Conservation (phyloP, 2,113 vertebrate genomes). For the Marmota monax region DNA sequence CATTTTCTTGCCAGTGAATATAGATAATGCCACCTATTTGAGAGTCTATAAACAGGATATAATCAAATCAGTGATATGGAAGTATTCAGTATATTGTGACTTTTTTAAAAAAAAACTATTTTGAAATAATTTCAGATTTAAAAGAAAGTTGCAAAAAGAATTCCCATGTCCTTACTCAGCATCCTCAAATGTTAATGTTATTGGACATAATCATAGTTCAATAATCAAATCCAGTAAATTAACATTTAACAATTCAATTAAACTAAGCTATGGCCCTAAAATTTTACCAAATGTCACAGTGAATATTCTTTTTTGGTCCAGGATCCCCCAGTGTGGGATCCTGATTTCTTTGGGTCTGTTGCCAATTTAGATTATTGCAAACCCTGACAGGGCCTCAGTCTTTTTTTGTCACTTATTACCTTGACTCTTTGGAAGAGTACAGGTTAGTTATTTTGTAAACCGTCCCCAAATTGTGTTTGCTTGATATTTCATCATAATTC, state of each 20-base stretch:
- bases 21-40: neutral
- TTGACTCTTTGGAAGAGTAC: neutral
- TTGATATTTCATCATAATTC: neutral
- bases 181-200: neutral
- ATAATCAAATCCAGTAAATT: neutral
- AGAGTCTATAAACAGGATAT: neutral
- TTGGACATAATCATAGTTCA: neutral
- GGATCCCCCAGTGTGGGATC: neutral
- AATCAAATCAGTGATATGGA: neutral
- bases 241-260: neutral
- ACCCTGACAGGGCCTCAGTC: neutral
- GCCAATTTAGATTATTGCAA: neutral
- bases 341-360: neutral
- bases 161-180: neutral
- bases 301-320: neutral
- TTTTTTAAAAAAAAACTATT: neutral
- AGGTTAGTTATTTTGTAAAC: neutral
- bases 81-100: neutral
- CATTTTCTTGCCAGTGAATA: neutral
- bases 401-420: neutral
- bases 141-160: neutral
- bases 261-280: neutral
- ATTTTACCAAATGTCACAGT: neutral
- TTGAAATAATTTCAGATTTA: slow-evolving; percentile 19
- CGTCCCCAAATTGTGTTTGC: neutral